Conservation (phyloP, 2,888 invertebrate species). For the Trachelus troglodyta region DNA sequence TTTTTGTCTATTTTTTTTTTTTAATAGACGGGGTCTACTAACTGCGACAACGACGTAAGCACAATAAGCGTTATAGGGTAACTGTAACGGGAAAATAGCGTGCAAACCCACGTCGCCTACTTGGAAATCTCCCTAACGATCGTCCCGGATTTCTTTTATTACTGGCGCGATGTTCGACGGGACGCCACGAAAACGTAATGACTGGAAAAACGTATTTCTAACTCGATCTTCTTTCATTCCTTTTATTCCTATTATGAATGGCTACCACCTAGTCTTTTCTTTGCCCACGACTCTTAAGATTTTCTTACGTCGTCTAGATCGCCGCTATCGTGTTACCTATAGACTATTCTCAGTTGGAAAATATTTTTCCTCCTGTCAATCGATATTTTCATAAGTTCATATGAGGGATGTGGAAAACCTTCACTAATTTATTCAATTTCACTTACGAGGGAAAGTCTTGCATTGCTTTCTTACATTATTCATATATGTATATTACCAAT, state of each 20-base stretch:
- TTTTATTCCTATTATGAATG: not conserved
- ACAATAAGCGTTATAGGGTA: not conserved
- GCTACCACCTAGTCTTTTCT: not conserved
- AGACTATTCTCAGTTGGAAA: not conserved
- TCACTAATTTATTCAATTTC: not conserved
- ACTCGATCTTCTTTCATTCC: not conserved
- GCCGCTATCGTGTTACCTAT: not conserved
- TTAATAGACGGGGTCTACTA: not conserved
- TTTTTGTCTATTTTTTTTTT: not conserved
- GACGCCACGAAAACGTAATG: not conserved
- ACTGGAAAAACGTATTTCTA: constrained; percentile 3
- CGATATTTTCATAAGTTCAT: not conserved
- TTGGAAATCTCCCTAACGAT: constrained; percentile 7
- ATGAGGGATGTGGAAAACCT: not conserved
- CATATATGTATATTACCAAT: not conserved
- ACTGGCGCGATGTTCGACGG: not conserved
- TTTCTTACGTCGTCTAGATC: not conserved
- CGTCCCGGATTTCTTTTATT: constrained; percentile 8
- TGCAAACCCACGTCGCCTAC: constrained; percentile 1
- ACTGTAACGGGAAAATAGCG: not conserved
- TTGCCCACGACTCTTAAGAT: not conserved
- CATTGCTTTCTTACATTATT: not conserved
- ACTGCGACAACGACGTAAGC: not conserved
- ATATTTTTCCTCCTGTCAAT: not conserved
- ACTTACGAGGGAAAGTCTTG: not conserved